Conservation (phyloP, 2,113 vertebrate genomes). For the Boulengeromyrus knoepffleri region DNA sequence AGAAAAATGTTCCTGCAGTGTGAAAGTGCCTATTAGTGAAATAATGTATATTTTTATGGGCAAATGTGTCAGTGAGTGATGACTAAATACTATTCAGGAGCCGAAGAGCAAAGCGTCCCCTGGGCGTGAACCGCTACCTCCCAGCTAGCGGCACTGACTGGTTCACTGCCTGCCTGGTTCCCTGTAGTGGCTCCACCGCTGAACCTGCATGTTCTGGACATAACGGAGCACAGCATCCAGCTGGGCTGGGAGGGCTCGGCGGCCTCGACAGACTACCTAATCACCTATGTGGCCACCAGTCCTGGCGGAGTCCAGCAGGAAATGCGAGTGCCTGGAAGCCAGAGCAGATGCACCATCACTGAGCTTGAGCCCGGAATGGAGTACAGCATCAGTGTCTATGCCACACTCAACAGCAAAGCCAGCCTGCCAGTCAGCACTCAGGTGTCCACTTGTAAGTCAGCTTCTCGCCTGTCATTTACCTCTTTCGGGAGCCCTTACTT, state of each 20-base stretch:
- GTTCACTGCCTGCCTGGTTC: neutral
- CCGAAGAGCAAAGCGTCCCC: neutral
- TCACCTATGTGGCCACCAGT: constrained; percentile 77
- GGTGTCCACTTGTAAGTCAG: constrained; percentile 84
- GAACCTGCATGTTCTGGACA: constrained; percentile 71
- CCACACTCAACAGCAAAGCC: constrained; percentile 77
- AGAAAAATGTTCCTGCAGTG: neutral
- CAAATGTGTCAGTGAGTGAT: neutral
- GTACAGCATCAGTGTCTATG: constrained; percentile 86
- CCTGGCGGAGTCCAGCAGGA: constrained; percentile 76
- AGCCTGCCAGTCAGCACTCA: constrained; percentile 74
- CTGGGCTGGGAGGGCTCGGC: constrained; percentile 81
- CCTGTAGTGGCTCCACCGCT: constrained; percentile 77
- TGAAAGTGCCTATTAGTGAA: neutral
- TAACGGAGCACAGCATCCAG: constrained; percentile 77
- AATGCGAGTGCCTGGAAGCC: constrained; percentile 78
- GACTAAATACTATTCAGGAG: neutral
- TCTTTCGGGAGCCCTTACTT: neutral
- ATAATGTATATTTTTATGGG: neutral
- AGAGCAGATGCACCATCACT: constrained; percentile 69
- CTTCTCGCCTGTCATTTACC: neutral
- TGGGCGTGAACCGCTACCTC: neutral
- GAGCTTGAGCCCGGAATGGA: constrained; percentile 82
- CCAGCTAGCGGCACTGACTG: neutral
- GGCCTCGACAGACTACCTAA: constrained; percentile 77